phyloP scores from a whole-genome alignment of 2,888 invertebrate species.

The Pecten maximus region DNA sequence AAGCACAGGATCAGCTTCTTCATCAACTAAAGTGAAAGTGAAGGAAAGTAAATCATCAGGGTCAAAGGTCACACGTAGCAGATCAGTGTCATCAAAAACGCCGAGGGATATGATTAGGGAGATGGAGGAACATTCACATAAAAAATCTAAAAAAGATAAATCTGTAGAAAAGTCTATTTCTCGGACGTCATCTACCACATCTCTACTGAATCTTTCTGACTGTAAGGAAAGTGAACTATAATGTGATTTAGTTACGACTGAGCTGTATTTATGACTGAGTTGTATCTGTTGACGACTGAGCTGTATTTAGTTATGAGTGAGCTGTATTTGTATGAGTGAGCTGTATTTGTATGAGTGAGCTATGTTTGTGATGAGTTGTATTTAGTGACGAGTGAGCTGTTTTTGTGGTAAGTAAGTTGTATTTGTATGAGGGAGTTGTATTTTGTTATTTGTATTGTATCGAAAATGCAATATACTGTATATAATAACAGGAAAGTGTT shows the following conservation, averaged over 20 bases:
- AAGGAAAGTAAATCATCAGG: conserved; percentile 36
- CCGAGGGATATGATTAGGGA: neutral
- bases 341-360: too few species aligned
- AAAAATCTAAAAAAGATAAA: conserved; percentile 44
- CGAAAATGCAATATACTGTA: too few species aligned
- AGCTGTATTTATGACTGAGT: too few species aligned
- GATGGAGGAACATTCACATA: conserved; percentile 37
- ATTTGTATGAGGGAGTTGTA: too few species aligned
- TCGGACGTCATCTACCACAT: conserved; percentile 48
- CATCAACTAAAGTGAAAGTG: conserved; percentile 42
- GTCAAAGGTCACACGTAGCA: conserved; percentile 27
- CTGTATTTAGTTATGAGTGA: too few species aligned
- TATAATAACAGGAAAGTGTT: too few species aligned
- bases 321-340: too few species aligned
- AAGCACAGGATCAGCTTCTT: conserved; percentile 33
- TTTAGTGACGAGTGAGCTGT: neutral
- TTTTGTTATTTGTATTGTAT: too few species aligned
- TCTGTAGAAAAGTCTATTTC: neutral
- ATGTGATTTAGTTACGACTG: too few species aligned
- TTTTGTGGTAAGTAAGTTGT: neutral
- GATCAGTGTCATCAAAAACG: conserved; percentile 35
- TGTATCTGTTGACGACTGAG: too few species aligned
- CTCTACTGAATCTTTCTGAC: conserved; percentile 48
- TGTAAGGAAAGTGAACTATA: conserved; percentile 1
- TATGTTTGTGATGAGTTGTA: too few species aligned